Evolutionary conservation across 2,797 vertebrate genomes (phyloP), one percentile per base, ranked within the genome.

Genomic region (Naso thynnoides): DNA sequence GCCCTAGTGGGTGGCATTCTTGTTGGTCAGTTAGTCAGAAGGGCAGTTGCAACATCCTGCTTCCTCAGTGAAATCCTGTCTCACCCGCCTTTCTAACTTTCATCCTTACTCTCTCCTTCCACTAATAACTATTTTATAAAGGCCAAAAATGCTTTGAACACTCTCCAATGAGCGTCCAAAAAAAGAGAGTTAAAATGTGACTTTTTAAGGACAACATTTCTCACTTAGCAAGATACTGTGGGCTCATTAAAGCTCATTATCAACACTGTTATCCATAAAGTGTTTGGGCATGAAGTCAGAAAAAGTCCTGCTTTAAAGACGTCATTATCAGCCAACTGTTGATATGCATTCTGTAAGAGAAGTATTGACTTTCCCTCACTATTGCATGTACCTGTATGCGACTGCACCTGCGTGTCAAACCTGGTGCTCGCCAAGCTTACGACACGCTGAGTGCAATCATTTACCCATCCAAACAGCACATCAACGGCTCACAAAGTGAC

Each of bases 401-500:
- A 45, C 26, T 55, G 29, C 72, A 69, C 45, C 38, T 5, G 13
- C 9, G 8, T 23, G 39, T 33, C 21, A 33, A 31, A 14, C 44
- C 49, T 27, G 19, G 19, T 26, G 53, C 31, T 60, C 42, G 50
- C 44, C 39, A 14, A 48, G n/a, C 72, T 67, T 8, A 2, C 31
- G 4, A 57, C 74, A 70, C 2, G 49, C 73, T 26, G 54, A 69
- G 72, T 0, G 11, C 74, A 52, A 79, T 87, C 86, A 85, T 81
- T 83, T 81, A 82, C 73, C 77, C 31, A 44, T 82, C 83, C 81
- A 73, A 80, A 80, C 80, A 68, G 66, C 70, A 9, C 10, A 33
- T 72, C 78, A 66, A 13, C 68, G 39, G 36, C 77, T 75, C 7
- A 0, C 55, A 9, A 64, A 79, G 48, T 61, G 84, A 78, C 78